Evolutionary conservation across 53 echinoderm and acorn worm species (phyloP).

Genomic region (Stichopus horrens): DNA sequence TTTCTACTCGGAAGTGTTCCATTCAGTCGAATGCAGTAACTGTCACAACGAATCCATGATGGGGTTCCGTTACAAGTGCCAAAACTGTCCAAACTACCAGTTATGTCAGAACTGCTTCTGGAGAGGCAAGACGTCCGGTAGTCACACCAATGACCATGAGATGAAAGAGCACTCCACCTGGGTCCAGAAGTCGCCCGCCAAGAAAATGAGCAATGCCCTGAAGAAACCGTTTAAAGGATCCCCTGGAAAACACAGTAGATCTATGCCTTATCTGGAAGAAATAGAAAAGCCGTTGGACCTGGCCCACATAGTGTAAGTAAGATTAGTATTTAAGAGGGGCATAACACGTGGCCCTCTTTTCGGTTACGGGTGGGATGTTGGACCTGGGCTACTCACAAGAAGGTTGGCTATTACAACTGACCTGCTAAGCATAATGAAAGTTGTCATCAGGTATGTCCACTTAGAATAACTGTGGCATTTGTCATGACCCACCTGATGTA

Average conservation of each 20-base stretch:
- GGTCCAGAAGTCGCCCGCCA: conserved; percentile 98
- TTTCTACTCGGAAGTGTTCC: conserved; percentile 66
- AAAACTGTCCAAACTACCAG: conserved; percentile 95
- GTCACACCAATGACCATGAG: conserved; percentile 86
- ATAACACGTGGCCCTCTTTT: conserved; percentile 58
- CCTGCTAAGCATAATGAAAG: no score
- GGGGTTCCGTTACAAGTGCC: conserved; percentile 98
- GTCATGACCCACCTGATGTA: not conserved
- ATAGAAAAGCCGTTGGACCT: conserved; percentile 90
- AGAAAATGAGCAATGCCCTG: conserved; percentile 91
- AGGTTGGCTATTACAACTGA: no score
- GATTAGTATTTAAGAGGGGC: not conserved
- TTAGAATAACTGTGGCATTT: not conserved
- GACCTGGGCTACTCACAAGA: conserved; percentile 77
- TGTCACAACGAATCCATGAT: conserved; percentile 96
- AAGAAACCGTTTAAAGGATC: conserved; percentile 94
- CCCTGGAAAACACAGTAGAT: conserved; percentile 75
- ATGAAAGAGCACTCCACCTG: conserved; percentile 98
- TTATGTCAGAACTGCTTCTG: conserved; percentile 99
- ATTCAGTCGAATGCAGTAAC: conserved; percentile 93
- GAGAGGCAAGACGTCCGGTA: conserved; percentile 89
- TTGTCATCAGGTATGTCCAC: no score
- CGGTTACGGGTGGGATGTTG: conserved; percentile 83
- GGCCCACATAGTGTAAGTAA: conserved; percentile 96
- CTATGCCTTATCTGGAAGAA: conserved; percentile 80